Base-by-base conservation (phyloP, 2,113 vertebrate species). In the Sporophila hypoxantha region DNA sequence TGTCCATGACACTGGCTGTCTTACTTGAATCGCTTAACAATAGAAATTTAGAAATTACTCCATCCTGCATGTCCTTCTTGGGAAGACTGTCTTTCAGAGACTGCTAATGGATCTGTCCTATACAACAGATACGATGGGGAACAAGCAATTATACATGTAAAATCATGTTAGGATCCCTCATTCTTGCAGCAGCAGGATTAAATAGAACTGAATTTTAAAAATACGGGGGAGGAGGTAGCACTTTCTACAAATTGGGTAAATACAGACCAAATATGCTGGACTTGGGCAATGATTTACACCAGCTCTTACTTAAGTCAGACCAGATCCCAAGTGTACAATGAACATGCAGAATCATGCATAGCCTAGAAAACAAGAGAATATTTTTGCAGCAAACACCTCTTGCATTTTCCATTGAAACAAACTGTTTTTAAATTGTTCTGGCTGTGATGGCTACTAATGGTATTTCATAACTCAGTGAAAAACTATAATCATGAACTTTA, bases 391-490 rank as follows among this genome's bases (percentile, higher is more conserved):
- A 83, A 55, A 84, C n/a, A 76, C 27, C 20, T 78, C 7, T 65
- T 94, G 76, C 30, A 82, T 88, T 95, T 94, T 85, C 87, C 87
- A 82, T 59, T 71, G 50, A 91, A 91, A 64, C 17, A 82, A 87
- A 62, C 44, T 47, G 12, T 1, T 80, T 85, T 91, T 30, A 34
- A 93, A 80, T 69, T 73, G 37, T 47, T 88, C 69, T 92, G 70
- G 57, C 55, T 87, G 41, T 79, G 19, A 60, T 59, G 36, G 27
- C 44, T 94, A 76, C 78, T 82, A 87, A 37, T 39, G 64, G 42
- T 34, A 82, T 69, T 81, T 95, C 47, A 32, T 83, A 86, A 91
- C 71, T 91, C 87, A 61, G 61, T 61, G 70, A 81, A 92, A 92
- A 79, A 74, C 53, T 76, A 44, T 57, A 71, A 76, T 44, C 9